A percentile compares a stretch with the other conserved stretches of the same genome.
phyloP scores from a whole-genome alignment of 2,113 vertebrate species.

The Bubo scandiacus region DNA sequence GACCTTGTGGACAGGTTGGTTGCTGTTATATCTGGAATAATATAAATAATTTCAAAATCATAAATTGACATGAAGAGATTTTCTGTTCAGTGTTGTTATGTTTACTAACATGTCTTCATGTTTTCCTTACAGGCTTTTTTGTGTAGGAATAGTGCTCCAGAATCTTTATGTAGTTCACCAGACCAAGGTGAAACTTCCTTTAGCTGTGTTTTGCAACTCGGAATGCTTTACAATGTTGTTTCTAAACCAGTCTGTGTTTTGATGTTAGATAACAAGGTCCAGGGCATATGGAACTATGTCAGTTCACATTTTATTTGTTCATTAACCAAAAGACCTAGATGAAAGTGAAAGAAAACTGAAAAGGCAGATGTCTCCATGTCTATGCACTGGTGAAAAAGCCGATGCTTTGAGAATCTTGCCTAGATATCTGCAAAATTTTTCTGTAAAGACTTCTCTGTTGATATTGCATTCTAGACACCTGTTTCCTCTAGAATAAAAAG shows the following conservation, averaged over 20 bases:
- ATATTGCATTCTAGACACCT: neutral
- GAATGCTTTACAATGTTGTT: neutral
- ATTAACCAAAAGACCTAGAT: neutral
- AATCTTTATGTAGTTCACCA: neutral
- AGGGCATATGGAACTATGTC: neutral
- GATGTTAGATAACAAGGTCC: neutral
- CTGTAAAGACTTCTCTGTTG: neutral
- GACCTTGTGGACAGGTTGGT: neutral
- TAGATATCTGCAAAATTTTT: neutral
- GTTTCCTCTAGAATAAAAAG: neutral
- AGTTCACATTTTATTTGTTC: neutral
- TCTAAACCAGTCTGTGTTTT: neutral
- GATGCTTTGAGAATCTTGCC: neutral
- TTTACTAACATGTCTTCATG: neutral
- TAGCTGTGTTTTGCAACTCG: neutral
- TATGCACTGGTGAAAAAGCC: neutral
- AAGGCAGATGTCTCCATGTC: neutral
- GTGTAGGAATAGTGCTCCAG: neutral
- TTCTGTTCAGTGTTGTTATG: neutral
- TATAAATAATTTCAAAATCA: neutral
- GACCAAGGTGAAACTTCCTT: neutral
- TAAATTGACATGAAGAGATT: neutral
- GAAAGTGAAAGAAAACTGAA: neutral
- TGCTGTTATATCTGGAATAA: neutral
- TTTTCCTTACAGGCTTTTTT: neutral